phyloP scores from a whole-genome alignment of 1,140 invertebrate species.

The Zelostemma sp. region DNA sequence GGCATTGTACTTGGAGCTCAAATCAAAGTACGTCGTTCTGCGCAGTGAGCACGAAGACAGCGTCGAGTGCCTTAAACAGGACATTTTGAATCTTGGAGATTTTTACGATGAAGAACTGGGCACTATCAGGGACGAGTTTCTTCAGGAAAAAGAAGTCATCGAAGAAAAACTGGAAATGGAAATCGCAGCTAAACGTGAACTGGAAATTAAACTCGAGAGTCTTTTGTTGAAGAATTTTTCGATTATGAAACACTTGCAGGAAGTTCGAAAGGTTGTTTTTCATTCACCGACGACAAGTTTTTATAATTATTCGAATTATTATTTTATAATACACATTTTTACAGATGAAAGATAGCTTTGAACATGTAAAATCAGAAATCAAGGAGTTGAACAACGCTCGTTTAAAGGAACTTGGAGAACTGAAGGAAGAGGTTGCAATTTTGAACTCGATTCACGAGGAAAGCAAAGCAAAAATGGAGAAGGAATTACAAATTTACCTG shows the following conservation, averaged over 20 bases:
- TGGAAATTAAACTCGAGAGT: constrained; percentile 45
- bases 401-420: constrained; percentile 45
- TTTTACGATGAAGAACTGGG: constrained; percentile 38
- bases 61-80: constrained; percentile 24
- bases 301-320: not conserved
- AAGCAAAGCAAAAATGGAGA: constrained; percentile 28
- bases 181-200: constrained; percentile 26
- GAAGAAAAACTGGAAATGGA: constrained; percentile 43
- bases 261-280: not conserved
- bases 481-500: constrained; percentile 47
- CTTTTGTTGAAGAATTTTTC: not conserved
- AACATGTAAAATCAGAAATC: constrained; percentile 29
- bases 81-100: constrained; percentile 31
- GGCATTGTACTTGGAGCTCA: constrained; percentile 14
- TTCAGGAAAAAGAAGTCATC: constrained; percentile 50
- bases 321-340: not conserved
- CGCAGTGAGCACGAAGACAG: constrained; percentile 32
- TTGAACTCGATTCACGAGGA: constrained; percentile 51
- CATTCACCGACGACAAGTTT: no score
- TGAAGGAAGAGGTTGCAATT: constrained; percentile 34
- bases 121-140: constrained; percentile 36
- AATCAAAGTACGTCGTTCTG: constrained; percentile 21
- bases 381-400: constrained; percentile 33
- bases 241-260: no score
- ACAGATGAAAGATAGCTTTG: not conserved